Evolutionary conservation across 2,888 invertebrate genomes (phyloP), one percentile per base, ranked within the genome.

Genomic region (Nudaria mundana): DNA sequence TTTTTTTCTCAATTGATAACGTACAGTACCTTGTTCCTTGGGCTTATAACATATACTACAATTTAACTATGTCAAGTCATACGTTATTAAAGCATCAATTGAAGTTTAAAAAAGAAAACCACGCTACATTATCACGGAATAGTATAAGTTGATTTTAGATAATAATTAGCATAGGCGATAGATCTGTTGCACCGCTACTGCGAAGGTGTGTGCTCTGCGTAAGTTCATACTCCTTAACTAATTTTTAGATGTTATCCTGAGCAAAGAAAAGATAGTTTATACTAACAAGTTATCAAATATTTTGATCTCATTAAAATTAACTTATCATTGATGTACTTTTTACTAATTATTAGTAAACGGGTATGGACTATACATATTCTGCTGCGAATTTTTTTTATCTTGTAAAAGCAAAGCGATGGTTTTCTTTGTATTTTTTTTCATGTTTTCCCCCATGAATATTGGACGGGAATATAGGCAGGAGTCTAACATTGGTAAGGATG

Each of bases 151-250:
- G 47, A 63, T 67, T 55, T 76, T 81, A 85, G 78, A 75, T 20
- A 77, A 75, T 75, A 65, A 49, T 49, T 81, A 81, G 80, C 70
- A 48, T 80, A 86, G 76, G 76, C 73, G 73, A 76, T 81, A 79
- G 83, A 78, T 86, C 84, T 83, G 85, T 79, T 63, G 77, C 72
- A 69, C 71, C 69, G 81, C 81, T 77, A 73, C 73, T 73, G 84
- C 85, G 85, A 84, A 79, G 52, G 61, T 51, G n/a, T 57, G 47
- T 72, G 82, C 82, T 77, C 48, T 67, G 83, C 83, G 69, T 58
- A 63, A 66, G 64, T 71, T 64, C 71, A 72, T 74, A 74, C 72
- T 70, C 65, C 61, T 61, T 64, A 57, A 51, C 36, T 30, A 16
- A 16, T 10, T n/a, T n/a, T n/a, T n/a, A n/a, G n/a, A n/a, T n/a